Evolutionary conservation across 1,140 invertebrate species (phyloP).

Genomic region (Gonatopus flavifemur): DNA sequence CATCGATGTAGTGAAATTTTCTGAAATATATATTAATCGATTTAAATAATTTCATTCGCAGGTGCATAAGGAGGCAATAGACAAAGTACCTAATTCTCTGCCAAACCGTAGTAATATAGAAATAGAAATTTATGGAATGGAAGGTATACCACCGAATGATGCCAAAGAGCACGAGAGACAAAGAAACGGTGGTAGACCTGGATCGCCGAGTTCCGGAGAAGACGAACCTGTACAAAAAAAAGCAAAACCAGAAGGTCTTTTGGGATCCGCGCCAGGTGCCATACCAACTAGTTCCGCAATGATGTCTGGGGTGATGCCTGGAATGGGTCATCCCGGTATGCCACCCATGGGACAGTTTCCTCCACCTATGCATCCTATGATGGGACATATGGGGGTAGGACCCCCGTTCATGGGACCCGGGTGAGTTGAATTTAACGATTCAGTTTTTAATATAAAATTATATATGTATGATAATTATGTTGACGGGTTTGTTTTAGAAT

Average conservation of each 20-base stretch:
- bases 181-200: conserved; percentile 65
- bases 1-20: conserved; percentile 5
- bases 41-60: conserved; percentile 58
- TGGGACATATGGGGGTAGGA: conserved; percentile 70
- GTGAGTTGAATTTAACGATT: conserved; percentile 50
- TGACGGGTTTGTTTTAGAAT: conserved; percentile 50
- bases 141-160: conserved; percentile 97
- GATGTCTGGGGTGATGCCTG: conserved; percentile 60
- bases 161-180: conserved; percentile 91
- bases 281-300: conserved; percentile 57
- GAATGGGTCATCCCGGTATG: conserved; percentile 61
- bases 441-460: not conserved
- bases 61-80: conserved; percentile 99
- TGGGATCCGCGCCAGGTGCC: conserved; percentile 59
- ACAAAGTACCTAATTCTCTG: conserved; percentile 98
- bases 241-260: conserved; percentile 64
- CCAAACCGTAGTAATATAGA: conserved; percentile 98
- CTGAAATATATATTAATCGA: conserved; percentile 9
- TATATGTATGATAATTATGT: conserved; percentile 1
- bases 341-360: conserved; percentile 62
- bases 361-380: conserved; percentile 67
- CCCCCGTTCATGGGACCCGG: conserved; percentile 72
- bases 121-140: conserved; percentile 99
- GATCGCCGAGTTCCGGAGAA: conserved; percentile 68
- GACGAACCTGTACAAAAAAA: conserved; percentile 78